Base-by-base conservation (phyloP, 2,797 vertebrate genomes). In the Arctocebus calabarensis region DNA sequence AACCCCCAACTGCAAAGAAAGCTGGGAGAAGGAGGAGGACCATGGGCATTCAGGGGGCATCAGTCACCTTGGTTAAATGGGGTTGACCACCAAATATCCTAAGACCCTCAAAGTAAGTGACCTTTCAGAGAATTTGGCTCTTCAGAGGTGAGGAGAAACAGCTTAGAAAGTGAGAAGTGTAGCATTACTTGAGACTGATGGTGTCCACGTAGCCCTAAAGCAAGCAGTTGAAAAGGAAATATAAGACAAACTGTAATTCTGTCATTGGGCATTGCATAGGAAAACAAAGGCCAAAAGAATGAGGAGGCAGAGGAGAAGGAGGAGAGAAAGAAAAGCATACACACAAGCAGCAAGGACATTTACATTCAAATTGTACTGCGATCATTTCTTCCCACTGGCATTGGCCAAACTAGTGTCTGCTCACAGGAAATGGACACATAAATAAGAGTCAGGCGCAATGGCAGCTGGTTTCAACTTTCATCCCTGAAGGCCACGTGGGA, bases 11-110 rank as follows among this genome's bases (percentile, higher is more conserved):
- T 37, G 37, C 52, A 45, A 5, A 81, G 74, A 34, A 82, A 78
- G 34, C 48, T 55, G 29, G 22, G n/a, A 55, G 71, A 73, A 5
- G 19, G 48, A 57, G 45, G 29, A n/a, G 20, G 22, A 17, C 0
- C 0, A 0, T 0, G 16, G 73, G n/a, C 0, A 1, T 68, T 57
- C 22, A 13, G 57, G 34, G 9, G 78, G 5, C 32, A 52, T 37
- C 57, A 4, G 0, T 43, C 25, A 19, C 10, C 19, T 40, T 6
- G 71, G 10, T 27, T 64, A n/a, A 52, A 29, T 37, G 2, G 11
- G 0, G 2, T 61, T 23, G 8, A 3, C 13, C 34, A 12, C 32
- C n/a, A 52, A 2, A 27, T 29, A 11, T 11, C 52, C 43, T 32
- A 57, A 90, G 52, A 29, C 19, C 64, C 3, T 22, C 10, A 14